Evolutionary conservation across 2,888 invertebrate species (phyloP), one percentile per base, ranked within the genome.

Genomic region (Drosophila seclusa): DNA sequence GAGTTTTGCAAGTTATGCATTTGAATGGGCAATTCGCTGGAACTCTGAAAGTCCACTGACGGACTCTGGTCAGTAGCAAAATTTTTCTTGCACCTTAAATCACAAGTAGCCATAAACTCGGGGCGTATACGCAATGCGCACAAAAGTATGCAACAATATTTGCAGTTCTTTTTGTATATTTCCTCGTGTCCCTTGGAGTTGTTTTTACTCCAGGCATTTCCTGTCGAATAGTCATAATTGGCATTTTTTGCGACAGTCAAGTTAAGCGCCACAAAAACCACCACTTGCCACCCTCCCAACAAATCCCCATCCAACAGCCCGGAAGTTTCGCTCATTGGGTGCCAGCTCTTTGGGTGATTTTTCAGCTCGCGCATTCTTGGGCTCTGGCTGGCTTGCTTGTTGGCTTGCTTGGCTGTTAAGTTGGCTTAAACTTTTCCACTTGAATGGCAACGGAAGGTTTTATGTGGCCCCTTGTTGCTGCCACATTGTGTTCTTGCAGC

Each of bases 391-490:
- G n/a, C 32, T 53, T 21, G 52, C n/a, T n/a, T n/a, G 40, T 40
- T 40, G 53, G 36, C 36, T 54, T 36, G 32, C 27, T 49, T 40
- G 59, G 67, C 78, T 74, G 74, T 71, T 78, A 89, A 89, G 85
- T 86, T 86, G 87, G 87, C 87, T 86, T 87, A 87, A 86, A 89
- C 89, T 86, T 86, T 86, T 86, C 87, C 89, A 86, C 85, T 86
- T 84, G 87, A 86, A 89, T 89, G 89, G 89, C 87, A 83, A 82
- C 84, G 85, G 82, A 85, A 85, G 85, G 85, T 89, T 85, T 85
- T 87, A 83, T 85, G 87, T 68, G 82, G 68, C 70, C 61, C 38
- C 67, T 53, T 55, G 48, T 48, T 63, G 60, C 68, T 71, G 69
- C 69, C 58, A 73, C 73, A 85, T 85, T 85, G 85, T 86, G 78